A percentile compares a stretch with the other conserved stretches of the same genome.
Conservation (phyloP, 2,888 invertebrate genomes). For the Chrysotoxum bicinctum region DNA sequence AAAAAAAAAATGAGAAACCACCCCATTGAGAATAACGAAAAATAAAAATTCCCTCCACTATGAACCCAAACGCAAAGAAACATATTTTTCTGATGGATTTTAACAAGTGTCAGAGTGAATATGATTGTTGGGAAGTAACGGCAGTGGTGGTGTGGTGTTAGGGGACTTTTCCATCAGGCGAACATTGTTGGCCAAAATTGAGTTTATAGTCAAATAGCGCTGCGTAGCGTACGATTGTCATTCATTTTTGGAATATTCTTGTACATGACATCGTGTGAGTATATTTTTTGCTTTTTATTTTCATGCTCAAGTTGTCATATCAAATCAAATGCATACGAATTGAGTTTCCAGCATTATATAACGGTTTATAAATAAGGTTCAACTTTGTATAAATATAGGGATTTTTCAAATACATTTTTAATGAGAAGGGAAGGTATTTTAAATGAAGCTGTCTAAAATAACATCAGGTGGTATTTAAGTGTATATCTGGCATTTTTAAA, state of each 20-base stretch:
- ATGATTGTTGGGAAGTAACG: slow-evolving; percentile 9
- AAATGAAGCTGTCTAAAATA: too few relatives aligned
- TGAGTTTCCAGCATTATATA: not conserved
- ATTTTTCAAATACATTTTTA: not conserved
- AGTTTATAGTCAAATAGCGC: slow-evolving; percentile 37
- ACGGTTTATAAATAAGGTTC: too few relatives aligned
- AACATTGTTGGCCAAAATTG: slow-evolving; percentile 26
- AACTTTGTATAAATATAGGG: not conserved
- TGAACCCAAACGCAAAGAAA: not conserved
- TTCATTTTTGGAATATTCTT: not conserved
- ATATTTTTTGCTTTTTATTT: not conserved
- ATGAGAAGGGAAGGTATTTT: not conserved
- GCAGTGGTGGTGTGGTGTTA: not conserved
- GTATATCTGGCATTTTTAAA: too few relatives aligned
- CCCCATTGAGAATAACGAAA: not conserved
- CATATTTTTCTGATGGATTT: slow-evolving; percentile 60
- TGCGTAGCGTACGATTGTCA: slow-evolving; percentile 15
- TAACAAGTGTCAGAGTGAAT: slow-evolving; percentile 44
- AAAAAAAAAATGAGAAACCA: not conserved
- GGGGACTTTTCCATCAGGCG: not conserved
- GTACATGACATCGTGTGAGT: slow-evolving; percentile 34
- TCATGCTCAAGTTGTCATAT: not conserved
- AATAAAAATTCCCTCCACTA: slow-evolving; percentile 5
- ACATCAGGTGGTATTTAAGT: too few relatives aligned
- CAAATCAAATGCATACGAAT: slow-evolving; percentile 5